Conservation (phyloP, 53 echinoderm and acorn worm species). For the Temnopleurus reevesii region DNA sequence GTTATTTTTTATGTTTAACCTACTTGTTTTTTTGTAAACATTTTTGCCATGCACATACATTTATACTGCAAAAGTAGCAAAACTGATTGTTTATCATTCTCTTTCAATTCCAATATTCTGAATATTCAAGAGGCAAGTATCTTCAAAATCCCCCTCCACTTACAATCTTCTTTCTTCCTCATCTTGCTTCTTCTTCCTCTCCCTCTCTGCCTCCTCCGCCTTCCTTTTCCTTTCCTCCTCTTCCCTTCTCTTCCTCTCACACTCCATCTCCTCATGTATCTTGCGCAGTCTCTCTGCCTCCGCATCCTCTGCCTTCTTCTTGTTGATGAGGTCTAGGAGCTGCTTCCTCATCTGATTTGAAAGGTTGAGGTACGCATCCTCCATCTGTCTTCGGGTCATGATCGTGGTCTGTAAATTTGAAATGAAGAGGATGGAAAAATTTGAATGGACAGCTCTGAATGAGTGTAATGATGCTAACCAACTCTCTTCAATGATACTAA, state of each 20-base stretch:
- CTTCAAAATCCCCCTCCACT: neutral
- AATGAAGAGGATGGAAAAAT: no score
- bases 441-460: no score
- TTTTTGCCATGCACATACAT: no score
- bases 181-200: slow-evolving; percentile 75
- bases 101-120: no score
- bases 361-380: slow-evolving; percentile 79
- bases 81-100: no score
- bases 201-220: slow-evolving; percentile 78
- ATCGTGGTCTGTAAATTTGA: slow-evolving; percentile 68
- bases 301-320: slow-evolving; percentile 82
- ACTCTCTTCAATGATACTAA: no score
- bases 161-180: slow-evolving; percentile 85
- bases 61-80: no score
- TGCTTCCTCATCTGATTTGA: slow-evolving; percentile 78
- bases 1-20: no score
- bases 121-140: no score
- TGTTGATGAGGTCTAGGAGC: slow-evolving; percentile 80
- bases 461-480: no score
- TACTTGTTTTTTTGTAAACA: no score
- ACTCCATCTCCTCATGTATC: slow-evolving; percentile 97
- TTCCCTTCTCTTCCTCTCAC: slow-evolving; percentile 86
- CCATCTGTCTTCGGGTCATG: slow-evolving; percentile 90
- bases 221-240: slow-evolving; percentile 85
- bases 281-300: slow-evolving; percentile 71